Evolutionary conservation across 2,888 invertebrate genomes (phyloP).

Genomic region (Adineta ricciae): DNA sequence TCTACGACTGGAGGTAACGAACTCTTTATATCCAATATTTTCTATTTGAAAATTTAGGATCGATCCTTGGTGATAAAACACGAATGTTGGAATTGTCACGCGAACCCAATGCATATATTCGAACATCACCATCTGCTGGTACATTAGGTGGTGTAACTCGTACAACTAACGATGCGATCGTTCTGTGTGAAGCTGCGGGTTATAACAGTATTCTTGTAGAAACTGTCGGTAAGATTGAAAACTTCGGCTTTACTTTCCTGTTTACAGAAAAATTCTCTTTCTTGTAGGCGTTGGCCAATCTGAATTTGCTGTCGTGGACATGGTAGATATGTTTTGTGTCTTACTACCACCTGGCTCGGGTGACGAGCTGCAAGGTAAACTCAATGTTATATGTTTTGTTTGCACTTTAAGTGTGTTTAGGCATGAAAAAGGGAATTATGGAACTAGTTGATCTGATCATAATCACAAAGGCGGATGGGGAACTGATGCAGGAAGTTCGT

Average conservation of each 20-base stretch:
- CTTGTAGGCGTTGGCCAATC: slow-evolving; percentile 55
- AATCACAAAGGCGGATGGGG: slow-evolving; percentile 57
- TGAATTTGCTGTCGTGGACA: slow-evolving; percentile 55
- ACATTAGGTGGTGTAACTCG: slow-evolving; percentile 55
- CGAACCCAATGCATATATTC: slow-evolving; percentile 55
- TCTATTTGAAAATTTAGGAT: slow-evolving; percentile 45
- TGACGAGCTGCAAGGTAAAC: slow-evolving; percentile 54
- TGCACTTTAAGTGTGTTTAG: slow-evolving; percentile 39
- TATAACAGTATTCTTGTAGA: slow-evolving; percentile 57
- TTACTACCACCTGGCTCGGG: slow-evolving; percentile 56
- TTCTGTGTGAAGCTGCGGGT: slow-evolving; percentile 57
- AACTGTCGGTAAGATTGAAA: slow-evolving; percentile 54
- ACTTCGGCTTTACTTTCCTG: too few relatives aligned
- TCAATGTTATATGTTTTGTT: too few relatives aligned
- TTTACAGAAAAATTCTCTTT: slow-evolving; percentile 18
- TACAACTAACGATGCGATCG: slow-evolving; percentile 56
- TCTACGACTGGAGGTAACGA: slow-evolving; percentile 54
- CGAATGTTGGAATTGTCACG: slow-evolving; percentile 56
- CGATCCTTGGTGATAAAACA: slow-evolving; percentile 57
- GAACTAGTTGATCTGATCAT: slow-evolving; percentile 55
- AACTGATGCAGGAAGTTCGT: slow-evolving; percentile 53
- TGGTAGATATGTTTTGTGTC: slow-evolving; percentile 57
- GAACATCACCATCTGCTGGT: slow-evolving; percentile 56
- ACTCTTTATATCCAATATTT: too few relatives aligned
- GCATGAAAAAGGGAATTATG: slow-evolving; percentile 57